Evolutionary conservation across 2,888 invertebrate species (phyloP).

Genomic region (Cistogaster globosa): DNA sequence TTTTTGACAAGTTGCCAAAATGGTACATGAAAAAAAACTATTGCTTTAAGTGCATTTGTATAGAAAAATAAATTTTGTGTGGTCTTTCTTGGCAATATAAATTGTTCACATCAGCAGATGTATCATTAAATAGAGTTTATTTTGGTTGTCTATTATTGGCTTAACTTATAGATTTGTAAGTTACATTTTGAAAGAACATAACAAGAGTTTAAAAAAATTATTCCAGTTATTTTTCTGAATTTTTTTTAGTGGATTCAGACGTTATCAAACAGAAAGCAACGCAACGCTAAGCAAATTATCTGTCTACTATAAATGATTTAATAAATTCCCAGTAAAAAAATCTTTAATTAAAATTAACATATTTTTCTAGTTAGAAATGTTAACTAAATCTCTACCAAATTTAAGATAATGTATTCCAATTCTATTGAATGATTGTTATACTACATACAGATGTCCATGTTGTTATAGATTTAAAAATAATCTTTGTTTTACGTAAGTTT

Average conservation of each 20-base stretch:
- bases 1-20: too few relatives aligned
- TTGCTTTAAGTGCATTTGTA: constrained; percentile 22
- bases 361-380: not conserved
- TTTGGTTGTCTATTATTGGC: constrained; percentile 16
- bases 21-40: not conserved
- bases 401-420: not conserved
- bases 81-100: constrained; percentile 54
- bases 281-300: not conserved
- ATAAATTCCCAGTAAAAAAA: not conserved
- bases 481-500: constrained; percentile 4
- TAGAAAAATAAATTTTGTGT: constrained; percentile 53
- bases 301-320: not conserved
- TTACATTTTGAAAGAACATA: not conserved
- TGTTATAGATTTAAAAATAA: constrained; percentile 1
- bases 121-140: constrained; percentile 10
- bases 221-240: too few relatives aligned
- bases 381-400: not conserved
- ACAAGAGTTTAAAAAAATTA: not conserved
- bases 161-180: not conserved
- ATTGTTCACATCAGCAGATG: constrained; percentile 45
- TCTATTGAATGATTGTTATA: not conserved
- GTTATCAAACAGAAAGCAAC: too few relatives aligned
- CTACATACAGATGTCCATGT: not conserved
- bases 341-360: not conserved
- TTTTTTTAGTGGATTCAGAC: too few relatives aligned